These are phyloP conservation scores for Apamea monoglypha DNA, from an alignment of 2,888 invertebrate species.

Conservation along the genomic window DNA sequence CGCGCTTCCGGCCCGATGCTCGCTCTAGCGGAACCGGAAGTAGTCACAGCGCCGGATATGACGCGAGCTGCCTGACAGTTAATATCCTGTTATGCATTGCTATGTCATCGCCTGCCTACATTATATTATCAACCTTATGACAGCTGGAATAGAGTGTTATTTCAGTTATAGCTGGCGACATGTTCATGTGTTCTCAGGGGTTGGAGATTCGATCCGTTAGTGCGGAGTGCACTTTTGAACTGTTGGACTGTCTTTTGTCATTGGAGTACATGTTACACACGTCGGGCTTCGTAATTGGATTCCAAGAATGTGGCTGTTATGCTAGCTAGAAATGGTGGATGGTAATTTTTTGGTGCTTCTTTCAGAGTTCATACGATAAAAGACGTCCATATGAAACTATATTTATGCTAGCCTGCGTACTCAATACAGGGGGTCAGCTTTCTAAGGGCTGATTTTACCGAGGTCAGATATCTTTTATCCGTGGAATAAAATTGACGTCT, in stretches of 20 bases:
- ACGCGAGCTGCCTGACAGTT: constrained; percentile 79
- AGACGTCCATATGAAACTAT: not conserved
- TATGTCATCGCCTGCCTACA: constrained; percentile 55
- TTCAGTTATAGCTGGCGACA: not conserved
- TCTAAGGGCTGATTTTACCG: too few relatives aligned
- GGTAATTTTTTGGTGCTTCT: not conserved
- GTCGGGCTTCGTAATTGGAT: constrained; percentile 50
- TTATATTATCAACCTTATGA: constrained; percentile 33
- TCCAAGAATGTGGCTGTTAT: constrained; percentile 7
- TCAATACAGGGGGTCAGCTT: not conserved
- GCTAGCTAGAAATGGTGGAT: not conserved
- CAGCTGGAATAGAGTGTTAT: constrained; percentile 35
- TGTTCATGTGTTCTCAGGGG: constrained; percentile 31
- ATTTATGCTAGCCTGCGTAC: not conserved
- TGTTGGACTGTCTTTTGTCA: constrained; percentile 55
- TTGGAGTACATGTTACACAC: constrained; percentile 40
- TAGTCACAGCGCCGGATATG: constrained; percentile 83
- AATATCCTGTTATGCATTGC: constrained; percentile 79
- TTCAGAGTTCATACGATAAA: not conserved
- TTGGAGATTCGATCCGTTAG: constrained; percentile 49
- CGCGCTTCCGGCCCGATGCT: constrained; percentile 64
- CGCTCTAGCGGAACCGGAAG: constrained; percentile 78
- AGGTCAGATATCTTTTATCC: too few relatives aligned
- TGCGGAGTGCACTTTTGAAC: constrained; percentile 61
- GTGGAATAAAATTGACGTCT: too few relatives aligned